Base-by-base conservation (phyloP, 2,113 vertebrate species). In the Hemichromis elongatus region DNA sequence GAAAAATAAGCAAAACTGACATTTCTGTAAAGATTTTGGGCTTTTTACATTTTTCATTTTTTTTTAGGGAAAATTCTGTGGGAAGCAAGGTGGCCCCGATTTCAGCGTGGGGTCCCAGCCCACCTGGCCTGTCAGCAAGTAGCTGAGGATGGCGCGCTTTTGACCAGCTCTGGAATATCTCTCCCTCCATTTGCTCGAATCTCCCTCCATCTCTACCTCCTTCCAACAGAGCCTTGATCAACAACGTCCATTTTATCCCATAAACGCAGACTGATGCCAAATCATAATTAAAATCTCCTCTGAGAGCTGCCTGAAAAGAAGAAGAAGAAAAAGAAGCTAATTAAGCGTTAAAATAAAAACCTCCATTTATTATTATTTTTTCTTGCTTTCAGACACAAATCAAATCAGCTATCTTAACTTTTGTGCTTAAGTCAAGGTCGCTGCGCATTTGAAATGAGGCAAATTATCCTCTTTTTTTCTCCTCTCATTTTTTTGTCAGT, bases 241-340 rank as follows among this genome's bases (percentile, higher is more conserved):
- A 84, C 89, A 85, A 81, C 59, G 30, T 90, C 90, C 90, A 93
- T 95, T 94, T 94, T 88, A 94, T 94, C 91, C 81, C 89, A 89
- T 81, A 91, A 89, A 92, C 11, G 61, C 85, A 50, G 80, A 82
- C 88, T 80, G 86, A 93, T 88, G 89, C 93, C 93, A 93, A 92
- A 95, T 95, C 92, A 94, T 96, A 95, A 96, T 96, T 95, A 94
- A 95, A 95, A 96, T 95, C 94, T 94, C 92, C 83, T 87, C 86
- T 90, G 91, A 90, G 89, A 93, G 88, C 53, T 11, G 84, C 66
- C 79, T 86, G 87, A 30, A 28, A 47, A 68, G 16, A 66, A 89
- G 10, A 63, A 18, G 30, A 90, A 90, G 33, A 3, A 63, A 19
- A 63, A 91, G 73, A 88, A 92, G 90, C 91, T 94, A 95, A 96